Base-by-base conservation (phyloP, 2,113 vertebrate genomes). In the Spermophilus dauricus region DNA sequence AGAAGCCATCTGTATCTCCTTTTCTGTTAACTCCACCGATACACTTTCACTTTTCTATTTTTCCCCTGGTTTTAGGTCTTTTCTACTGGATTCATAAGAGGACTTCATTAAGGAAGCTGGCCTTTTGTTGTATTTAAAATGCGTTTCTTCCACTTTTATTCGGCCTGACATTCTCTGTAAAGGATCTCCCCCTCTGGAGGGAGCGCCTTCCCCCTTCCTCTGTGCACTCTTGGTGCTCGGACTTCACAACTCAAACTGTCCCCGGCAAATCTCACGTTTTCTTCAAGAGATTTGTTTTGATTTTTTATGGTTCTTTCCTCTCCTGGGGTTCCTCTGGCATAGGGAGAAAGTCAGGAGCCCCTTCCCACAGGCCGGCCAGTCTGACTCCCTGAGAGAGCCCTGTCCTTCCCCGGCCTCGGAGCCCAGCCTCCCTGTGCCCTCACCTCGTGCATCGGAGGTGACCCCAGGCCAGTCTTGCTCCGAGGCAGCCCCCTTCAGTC, bases 401-500 rank as follows among this genome's bases (percentile, higher is more conserved):
- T 2, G 9, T 9, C 2, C 3, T 20, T 26, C 32, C 53, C 22
- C 1, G 3, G n/a, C 14, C 26, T 12, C 32, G 2, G 42, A 75
- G 20, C 70, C 18, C 18, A 17, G 24, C 45, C 75, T 34, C 14
- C 28, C 22, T 26, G 30, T 17, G 39, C 28, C 26, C 13, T 48
- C 39, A 48, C 73, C 73, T 30, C 42, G 8, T 4, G 24, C 53
- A 56, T 7, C 18, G 13, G 30, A 42, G 39, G 7, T 24, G 16
- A 26, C 12, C 42, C 14, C 1, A 8, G 45, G 14, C 8, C 3
- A 4, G 20, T 28, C 39, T 26, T 17, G 0, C 20, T 34, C 0
- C 3, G 37, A 3, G 6, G 3, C 28, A 24, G 1, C 0, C 28
- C 0, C 28, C 58, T 12, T 7, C 5, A 4, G 48, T 48, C 24